phyloP scores from a whole-genome alignment of 1,140 invertebrate genomes.

The Formica selysi region DNA sequence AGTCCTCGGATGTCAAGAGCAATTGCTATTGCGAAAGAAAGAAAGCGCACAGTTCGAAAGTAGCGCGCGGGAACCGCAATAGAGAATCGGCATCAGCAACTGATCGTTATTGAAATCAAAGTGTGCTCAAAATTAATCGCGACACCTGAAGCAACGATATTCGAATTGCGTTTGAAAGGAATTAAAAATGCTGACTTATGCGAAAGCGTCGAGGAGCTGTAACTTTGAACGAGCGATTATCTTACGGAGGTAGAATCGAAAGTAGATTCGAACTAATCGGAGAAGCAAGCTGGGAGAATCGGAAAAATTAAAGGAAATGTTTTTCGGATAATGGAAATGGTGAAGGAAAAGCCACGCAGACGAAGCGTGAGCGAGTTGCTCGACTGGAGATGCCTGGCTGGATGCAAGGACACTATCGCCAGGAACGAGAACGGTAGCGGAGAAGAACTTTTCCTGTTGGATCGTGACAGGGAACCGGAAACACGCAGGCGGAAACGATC shows the following conservation, averaged over 20 bases:
- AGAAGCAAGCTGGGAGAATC: background rate
- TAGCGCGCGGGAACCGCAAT: conserved; percentile 29
- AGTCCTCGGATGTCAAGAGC: conserved; percentile 3
- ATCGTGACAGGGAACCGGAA: conserved; percentile 75
- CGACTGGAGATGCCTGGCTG: conserved; percentile 73
- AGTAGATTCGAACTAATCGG: background rate
- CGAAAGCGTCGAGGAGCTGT: background rate
- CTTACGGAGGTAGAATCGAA: background rate
- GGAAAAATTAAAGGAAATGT: conserved; percentile 31
- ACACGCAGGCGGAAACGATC: conserved; percentile 80
- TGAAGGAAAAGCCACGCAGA: conserved; percentile 78
- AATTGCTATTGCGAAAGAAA: conserved; percentile 43
- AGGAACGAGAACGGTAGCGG: conserved; percentile 20
- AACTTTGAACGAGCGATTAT: background rate
- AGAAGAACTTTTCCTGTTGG: conserved; percentile 59
- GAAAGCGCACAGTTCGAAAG: conserved; percentile 59
- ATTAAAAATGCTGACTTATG: background rate
- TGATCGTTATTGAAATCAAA: background rate
- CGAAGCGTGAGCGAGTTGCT: conserved; percentile 79
- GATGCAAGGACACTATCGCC: conserved; percentile 13
- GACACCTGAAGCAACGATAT: background rate
- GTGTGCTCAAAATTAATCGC: background rate
- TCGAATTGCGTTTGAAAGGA: background rate
- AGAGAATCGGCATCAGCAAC: conserved; percentile 9
- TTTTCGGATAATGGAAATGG: conserved; percentile 72